Conservation (phyloP, 2,888 invertebrate genomes). For the Agriopis aurantiaria region DNA sequence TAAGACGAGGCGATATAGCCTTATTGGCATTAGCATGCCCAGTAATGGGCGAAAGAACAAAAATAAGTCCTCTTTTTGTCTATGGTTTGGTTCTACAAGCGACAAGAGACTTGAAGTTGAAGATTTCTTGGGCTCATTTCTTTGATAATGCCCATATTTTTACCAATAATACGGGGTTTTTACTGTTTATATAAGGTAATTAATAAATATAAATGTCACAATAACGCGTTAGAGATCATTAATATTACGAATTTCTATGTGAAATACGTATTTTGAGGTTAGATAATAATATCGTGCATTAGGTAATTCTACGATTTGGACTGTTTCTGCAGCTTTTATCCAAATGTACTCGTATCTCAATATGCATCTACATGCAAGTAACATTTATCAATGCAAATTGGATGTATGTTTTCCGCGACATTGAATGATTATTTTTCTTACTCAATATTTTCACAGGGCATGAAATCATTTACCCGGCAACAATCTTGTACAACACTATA, state of each 20-base stretch:
- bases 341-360: not conserved
- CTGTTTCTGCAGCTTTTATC: conserved; percentile 18
- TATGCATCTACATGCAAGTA: not conserved
- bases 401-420: not conserved
- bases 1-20: too few species aligned
- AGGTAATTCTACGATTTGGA: conserved; percentile 52
- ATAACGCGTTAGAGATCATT: too few species aligned
- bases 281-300: conserved; percentile 66
- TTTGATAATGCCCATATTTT: conserved; percentile 14
- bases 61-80: not conserved
- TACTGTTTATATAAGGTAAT: conserved; percentile 11
- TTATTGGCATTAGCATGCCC: too few species aligned
- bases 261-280: conserved; percentile 68
- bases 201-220: not conserved
- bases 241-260: not conserved
- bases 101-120: not conserved
- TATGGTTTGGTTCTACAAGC: conserved; percentile 1
- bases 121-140: not conserved
- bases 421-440: conserved; percentile 23
- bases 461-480: conserved; percentile 28
- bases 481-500: not conserved
- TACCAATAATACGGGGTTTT: not conserved
- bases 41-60: too few species aligned
- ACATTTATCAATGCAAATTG: not conserved
- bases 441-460: conserved; percentile 33